Percentiles rank a stretch among this genome's conserved stretches.
These are phyloP conservation scores for Copsychus sechellarum DNA, from an alignment of 2,113 vertebrate genomes.

Conservation along the genomic window DNA sequence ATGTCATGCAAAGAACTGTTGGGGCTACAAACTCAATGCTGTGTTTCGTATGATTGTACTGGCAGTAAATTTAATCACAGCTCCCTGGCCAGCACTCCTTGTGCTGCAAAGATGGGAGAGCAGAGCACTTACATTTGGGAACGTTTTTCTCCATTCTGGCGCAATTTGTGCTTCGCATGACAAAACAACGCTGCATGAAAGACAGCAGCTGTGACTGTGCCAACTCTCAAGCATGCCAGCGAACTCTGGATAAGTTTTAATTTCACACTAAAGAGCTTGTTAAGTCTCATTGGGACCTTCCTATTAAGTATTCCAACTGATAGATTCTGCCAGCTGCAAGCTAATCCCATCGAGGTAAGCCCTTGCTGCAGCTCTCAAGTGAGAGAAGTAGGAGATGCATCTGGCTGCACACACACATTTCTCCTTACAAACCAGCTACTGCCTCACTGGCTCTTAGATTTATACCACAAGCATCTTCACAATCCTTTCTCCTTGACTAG, in stretches of 20 bases:
- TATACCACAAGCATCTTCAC: background rate
- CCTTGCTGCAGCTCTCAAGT: background rate
- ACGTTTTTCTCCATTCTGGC: background rate
- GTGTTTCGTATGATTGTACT: accelerated
- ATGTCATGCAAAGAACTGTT: background rate
- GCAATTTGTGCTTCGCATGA: background rate
- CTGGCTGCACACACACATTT: background rate
- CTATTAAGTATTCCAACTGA: background rate
- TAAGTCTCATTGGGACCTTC: background rate
- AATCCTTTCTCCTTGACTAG: background rate
- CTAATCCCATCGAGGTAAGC: background rate
- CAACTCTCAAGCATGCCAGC: background rate
- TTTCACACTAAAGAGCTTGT: background rate
- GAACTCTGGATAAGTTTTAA: background rate
- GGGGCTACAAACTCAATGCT: background rate
- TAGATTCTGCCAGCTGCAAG: background rate
- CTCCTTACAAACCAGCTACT: background rate
- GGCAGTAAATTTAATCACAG: background rate
- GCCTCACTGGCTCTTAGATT: background rate
- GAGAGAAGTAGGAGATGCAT: background rate
- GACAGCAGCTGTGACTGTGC: background rate
- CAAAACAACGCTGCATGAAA: background rate
- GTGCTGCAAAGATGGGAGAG: background rate
- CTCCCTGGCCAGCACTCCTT: background rate
- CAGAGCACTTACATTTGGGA: background rate